Evolutionary conservation across 2,113 vertebrate genomes (phyloP).

Genomic region (Fukomys damarensis): DNA sequence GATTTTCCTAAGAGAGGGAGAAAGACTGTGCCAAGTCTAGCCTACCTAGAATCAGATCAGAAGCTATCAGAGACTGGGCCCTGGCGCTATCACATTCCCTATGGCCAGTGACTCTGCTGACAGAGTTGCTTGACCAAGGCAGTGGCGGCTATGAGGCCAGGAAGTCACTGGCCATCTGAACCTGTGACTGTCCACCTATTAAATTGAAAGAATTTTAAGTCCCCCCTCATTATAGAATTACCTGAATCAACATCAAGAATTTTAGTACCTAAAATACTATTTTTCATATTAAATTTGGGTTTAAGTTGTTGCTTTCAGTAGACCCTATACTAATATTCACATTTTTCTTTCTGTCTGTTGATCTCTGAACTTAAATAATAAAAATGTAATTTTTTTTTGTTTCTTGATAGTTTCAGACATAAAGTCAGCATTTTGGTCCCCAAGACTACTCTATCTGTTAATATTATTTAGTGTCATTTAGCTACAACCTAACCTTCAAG

Average conservation of each 20-base stretch:
- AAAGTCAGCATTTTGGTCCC: background rate
- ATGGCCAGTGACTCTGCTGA: background rate
- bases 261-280: background rate
- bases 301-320: background rate
- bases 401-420: background rate
- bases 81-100: background rate
- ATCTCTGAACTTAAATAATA: background rate
- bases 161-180: background rate
- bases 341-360: background rate
- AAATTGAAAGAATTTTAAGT: background rate
- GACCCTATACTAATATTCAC: background rate
- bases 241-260: background rate
- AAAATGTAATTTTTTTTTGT: background rate
- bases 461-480: background rate
- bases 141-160: background rate
- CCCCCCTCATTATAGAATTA: background rate
- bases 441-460: background rate
- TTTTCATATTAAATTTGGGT: constrained; percentile 7
- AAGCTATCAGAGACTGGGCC: background rate
- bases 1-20: constrained; percentile 44
- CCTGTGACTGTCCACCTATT: background rate
- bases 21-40: background rate
- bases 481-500: background rate
- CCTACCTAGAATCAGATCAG: background rate
- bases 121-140: background rate